Evolutionary conservation across 2,113 vertebrate genomes (phyloP).

Genomic region (Typhlomys cinereus): DNA sequence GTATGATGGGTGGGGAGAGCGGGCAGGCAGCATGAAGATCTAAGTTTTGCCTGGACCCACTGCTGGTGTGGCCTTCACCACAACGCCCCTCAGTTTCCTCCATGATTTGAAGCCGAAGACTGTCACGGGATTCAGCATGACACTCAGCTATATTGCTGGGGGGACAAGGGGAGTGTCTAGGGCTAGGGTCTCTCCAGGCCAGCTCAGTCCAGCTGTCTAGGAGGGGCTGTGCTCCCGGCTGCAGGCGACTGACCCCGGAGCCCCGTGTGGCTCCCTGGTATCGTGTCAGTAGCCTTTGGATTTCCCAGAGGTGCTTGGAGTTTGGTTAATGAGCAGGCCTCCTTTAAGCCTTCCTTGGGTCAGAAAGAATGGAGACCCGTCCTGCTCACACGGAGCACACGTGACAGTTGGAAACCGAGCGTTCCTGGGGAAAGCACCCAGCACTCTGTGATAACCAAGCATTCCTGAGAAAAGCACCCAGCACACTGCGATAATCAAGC

Average conservation of each 20-base stretch:
- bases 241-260: fast-evolving
- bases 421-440: no score
- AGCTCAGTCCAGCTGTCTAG: fast-evolving
- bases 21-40: background rate
- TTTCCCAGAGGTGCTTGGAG: background rate
- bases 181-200: background rate
- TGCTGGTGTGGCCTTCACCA: background rate
- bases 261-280: background rate
- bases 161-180: no score
- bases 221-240: background rate
- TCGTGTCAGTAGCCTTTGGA: background rate
- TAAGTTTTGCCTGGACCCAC: background rate
- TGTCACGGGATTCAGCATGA: background rate
- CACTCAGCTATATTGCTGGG: background rate
- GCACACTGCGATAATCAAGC: no score
- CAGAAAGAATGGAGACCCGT: background rate
- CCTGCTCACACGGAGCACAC: background rate
- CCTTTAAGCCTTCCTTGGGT: background rate
- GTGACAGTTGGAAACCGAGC: background rate
- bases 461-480: no score
- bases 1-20: background rate
- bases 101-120: background rate
- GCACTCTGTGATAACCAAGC: no score
- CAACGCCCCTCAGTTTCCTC: fast-evolving
- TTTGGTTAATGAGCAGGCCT: constrained; percentile 4